These are phyloP conservation scores for Listrodromus nycthemerus DNA, from an alignment of 2,888 invertebrate species.

Conservation along the genomic window DNA sequence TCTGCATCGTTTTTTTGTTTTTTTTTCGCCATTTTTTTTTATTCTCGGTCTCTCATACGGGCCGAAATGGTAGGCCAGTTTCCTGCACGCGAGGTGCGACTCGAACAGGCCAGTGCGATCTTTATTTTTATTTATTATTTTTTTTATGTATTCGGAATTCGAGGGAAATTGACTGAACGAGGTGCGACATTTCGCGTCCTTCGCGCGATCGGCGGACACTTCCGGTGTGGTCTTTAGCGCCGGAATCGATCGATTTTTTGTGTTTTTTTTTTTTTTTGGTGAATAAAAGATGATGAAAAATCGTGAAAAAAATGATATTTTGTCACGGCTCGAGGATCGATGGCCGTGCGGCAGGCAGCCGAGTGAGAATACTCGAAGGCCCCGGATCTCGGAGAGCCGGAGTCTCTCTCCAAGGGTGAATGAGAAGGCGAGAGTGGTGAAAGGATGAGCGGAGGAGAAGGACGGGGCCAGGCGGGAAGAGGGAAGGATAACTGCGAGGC, in stretches of 20 bases:
- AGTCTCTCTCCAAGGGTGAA: slow-evolving; percentile 48
- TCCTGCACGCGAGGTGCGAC: slow-evolving; percentile 17
- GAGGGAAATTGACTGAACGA: neutral
- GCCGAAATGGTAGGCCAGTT: slow-evolving; percentile 4
- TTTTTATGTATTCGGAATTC: neutral
- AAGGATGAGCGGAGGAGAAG: neutral
- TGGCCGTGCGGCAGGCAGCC: slow-evolving; percentile 11
- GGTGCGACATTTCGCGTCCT: neutral
- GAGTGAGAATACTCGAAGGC: slow-evolving; percentile 43
- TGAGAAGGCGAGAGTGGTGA: slow-evolving; percentile 39
- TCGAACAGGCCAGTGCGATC: neutral
- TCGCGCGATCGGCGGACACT: neutral
- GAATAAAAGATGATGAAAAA: neutral
- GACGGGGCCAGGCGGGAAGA: slow-evolving; percentile 5
- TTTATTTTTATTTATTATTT: neutral
- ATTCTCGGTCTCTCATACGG: slow-evolving; percentile 2
- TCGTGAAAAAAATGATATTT: slow-evolving; percentile 18
- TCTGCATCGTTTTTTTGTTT: neutral
- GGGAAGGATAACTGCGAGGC: slow-evolving; percentile 47
- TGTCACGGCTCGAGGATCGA: slow-evolving; percentile 60
- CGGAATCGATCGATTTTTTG: neutral
- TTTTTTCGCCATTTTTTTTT: slow-evolving; percentile 10
- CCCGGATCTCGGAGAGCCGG: slow-evolving; percentile 40
- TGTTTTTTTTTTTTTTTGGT: neutral
- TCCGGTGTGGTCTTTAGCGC: neutral